Conservation (phyloP, 2,113 vertebrate species). For the Sylvilagus bachmani region DNA sequence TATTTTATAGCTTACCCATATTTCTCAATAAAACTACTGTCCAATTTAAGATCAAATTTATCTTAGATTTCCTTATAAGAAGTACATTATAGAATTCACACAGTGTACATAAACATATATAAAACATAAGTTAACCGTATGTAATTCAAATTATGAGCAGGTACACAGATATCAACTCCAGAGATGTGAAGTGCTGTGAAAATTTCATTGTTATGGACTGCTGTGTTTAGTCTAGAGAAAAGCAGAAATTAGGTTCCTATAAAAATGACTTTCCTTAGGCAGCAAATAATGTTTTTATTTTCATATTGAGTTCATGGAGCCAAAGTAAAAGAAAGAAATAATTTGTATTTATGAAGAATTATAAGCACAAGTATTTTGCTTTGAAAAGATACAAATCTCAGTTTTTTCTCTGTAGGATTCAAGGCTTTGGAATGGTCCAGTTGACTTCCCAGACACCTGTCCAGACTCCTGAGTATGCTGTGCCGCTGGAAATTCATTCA, state of each 20-base stretch:
- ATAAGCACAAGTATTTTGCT: neutral
- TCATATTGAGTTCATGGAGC: neutral
- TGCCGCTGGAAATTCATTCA: neutral
- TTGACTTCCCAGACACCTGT: conserved; percentile 3
- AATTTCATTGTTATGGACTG: neutral
- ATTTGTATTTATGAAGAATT: neutral
- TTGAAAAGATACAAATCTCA: neutral
- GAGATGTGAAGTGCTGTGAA: neutral
- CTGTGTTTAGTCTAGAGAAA: neutral
- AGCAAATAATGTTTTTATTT: neutral
- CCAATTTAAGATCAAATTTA: conserved; percentile 6
- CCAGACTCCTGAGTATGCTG: neutral
- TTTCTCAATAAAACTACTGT: neutral
- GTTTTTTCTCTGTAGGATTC: neutral
- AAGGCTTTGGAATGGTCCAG: neutral
- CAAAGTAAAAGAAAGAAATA: conserved; percentile 24
- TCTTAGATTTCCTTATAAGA: neutral
- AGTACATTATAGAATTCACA: neutral
- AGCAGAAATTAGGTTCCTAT: neutral
- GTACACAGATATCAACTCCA: neutral
- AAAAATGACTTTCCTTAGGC: conserved; percentile 1
- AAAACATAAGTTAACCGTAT: neutral
- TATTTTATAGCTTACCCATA: conserved; percentile 27
- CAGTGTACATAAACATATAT: neutral
- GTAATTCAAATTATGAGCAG: neutral